Base-by-base conservation (phyloP, 2,797 vertebrate species). In the Lacerta viridis region DNA sequence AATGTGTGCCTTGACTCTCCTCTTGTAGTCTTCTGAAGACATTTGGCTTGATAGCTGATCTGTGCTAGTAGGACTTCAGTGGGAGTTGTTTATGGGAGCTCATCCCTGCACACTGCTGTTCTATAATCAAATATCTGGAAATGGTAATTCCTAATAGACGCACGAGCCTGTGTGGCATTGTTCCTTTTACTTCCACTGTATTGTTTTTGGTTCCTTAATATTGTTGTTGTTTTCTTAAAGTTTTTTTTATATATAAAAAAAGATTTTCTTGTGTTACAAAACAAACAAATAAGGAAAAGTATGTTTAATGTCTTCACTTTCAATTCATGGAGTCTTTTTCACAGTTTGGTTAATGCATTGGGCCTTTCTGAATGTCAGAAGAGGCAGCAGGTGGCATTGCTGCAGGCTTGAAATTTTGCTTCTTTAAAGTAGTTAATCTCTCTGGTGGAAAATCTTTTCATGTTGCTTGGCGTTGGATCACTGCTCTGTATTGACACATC, bases 321-420 rank as follows among this genome's bases (percentile, higher is more conserved):
- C 50, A 15, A 13, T 55, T 55, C 50, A 55, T 55, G 50, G 50
- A 55, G 50, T 55, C 50, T 55, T 55, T 55, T 25, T 69, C 50
- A 4, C 23, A 20, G 7, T 79, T 36, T 69, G 27, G 55, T 36
- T 41, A 81, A 85, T 33, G 87, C 61, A 25, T 81, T 81, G 43
- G 80, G 39, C 43, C 33, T 80, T 78, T 84, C 71, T 78, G 23
- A 18, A 2, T 64, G 3, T 17, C 3, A 29, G 77, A 64, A 84
- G n/a, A 80, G 76, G 39, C 18, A 50, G 74, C 68, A 84, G n/a
- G 20, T 87, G 41, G 81, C 83, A 7, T 39, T 90, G 84, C 77
- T 91, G 29, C 7, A 87, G 81, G 82, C 66, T 68, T 90, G 71
- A 79, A 88, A 79, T 80, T 41, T 61, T 68, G 25, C 86, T 87